phyloP scores from a whole-genome alignment of 2,888 invertebrate genomes.

The Zootermopsis nevadensis region DNA sequence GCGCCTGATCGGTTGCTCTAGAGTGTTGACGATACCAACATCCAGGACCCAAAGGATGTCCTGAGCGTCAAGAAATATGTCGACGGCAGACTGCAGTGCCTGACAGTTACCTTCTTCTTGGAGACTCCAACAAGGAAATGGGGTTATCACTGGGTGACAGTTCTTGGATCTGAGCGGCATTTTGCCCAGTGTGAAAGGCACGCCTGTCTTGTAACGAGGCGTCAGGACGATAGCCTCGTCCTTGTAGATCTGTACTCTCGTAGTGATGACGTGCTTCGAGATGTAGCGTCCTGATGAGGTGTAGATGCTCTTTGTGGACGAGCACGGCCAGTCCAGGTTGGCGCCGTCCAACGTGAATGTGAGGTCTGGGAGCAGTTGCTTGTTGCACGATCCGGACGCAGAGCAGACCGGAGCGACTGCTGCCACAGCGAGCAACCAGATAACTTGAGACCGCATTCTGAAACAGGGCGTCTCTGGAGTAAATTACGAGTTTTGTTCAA shows the following conservation, averaged over 20 bases:
- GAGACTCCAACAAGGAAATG: conserved; percentile 73
- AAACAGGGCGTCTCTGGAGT: neutral
- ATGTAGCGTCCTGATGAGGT: conserved; percentile 69
- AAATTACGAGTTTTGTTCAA: too few species aligned
- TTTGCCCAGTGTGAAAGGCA: conserved; percentile 66
- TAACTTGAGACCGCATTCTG: neutral
- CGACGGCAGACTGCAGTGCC: conserved; percentile 76
- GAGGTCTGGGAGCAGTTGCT: conserved; percentile 57
- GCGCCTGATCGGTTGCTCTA: conserved; percentile 72
- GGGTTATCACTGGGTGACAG: conserved; percentile 66
- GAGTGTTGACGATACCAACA: conserved; percentile 75
- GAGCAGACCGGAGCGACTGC: conserved; percentile 49
- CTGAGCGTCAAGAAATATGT: conserved; percentile 72
- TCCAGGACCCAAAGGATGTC: conserved; percentile 80
- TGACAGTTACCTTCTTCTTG: conserved; percentile 75
- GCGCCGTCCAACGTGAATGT: conserved; percentile 62
- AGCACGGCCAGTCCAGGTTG: conserved; percentile 68
- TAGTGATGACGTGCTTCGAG: conserved; percentile 71
- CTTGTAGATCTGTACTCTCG: conserved; percentile 69
- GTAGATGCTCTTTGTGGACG: conserved; percentile 70
- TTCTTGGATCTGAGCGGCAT: conserved; percentile 65
- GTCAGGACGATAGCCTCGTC: conserved; percentile 70
- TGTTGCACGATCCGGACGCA: conserved; percentile 56
- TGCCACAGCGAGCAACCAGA: conserved; percentile 14
- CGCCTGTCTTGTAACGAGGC: conserved; percentile 60